These are phyloP conservation scores for Phenacoccus solenopsis DNA, from an alignment of 1,140 invertebrate species.

Conservation along the genomic window DNA sequence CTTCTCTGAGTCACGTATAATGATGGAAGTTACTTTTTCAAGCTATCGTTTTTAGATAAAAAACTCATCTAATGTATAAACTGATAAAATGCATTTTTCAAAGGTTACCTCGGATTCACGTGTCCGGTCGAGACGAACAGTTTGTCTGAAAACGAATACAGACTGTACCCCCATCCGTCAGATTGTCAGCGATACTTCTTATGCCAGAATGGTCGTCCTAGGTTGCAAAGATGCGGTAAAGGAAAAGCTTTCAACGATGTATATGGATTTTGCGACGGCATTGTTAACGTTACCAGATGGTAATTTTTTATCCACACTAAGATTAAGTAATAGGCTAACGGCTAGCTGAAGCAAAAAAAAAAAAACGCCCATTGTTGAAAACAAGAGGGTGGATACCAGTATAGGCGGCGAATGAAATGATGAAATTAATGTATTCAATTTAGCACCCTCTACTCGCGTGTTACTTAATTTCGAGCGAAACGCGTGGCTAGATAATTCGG, in stretches of 20 bases:
- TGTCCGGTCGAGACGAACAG: conserved; percentile 38
- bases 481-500: neutral
- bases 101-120: conserved; percentile 50
- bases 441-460: neutral
- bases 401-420: neutral
- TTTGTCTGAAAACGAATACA: conserved; percentile 28
- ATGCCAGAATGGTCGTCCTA: conserved; percentile 59
- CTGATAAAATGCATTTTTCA: conserved; percentile 25
- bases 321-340: neutral
- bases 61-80: neutral
- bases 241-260: conserved; percentile 68
- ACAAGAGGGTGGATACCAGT: neutral
- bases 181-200: conserved; percentile 73
- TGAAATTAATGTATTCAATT: neutral
- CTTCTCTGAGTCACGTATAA: too few species aligned
- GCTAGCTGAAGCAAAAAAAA: neutral
- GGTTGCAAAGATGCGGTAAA: conserved; percentile 57
- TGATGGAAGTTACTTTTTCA: neutral
- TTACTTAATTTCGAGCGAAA: neutral
- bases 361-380: neutral
- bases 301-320: conserved; percentile 17
- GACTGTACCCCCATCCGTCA: conserved; percentile 42
- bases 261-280: conserved; percentile 57
- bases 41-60: neutral
- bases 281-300: conserved; percentile 63